Conservation (phyloP, 2,888 invertebrate species). For the Netelia melanura region DNA sequence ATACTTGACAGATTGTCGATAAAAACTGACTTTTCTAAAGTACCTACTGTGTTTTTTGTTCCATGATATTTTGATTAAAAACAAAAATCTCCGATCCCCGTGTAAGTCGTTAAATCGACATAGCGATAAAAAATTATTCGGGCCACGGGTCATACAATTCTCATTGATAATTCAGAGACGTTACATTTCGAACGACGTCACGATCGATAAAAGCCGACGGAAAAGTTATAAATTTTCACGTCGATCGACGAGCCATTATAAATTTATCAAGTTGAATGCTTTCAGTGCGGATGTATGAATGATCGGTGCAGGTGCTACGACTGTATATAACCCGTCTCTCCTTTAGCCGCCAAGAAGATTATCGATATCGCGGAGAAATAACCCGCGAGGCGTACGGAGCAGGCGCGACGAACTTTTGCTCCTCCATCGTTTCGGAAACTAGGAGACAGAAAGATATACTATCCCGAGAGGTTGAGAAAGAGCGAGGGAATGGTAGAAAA, state of each 20-base stretch:
- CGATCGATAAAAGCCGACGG: neutral
- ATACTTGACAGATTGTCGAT: too few species aligned
- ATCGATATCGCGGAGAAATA: conserved; percentile 55
- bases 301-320: neutral
- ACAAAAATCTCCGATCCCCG: too few species aligned
- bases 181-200: neutral
- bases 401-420: conserved; percentile 59
- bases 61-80: too few species aligned
- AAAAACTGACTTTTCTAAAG: too few species aligned
- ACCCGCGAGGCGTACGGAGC: conserved; percentile 25
- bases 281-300: neutral
- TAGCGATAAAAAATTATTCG: neutral
- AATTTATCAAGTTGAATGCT: conserved; percentile 5
- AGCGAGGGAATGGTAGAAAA: neutral
- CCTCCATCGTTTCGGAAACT: conserved; percentile 29
- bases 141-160: too few species aligned
- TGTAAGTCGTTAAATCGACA: neutral
- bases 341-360: conserved; percentile 51
- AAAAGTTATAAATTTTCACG: neutral
- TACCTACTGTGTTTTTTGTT: too few species aligned
- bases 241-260: conserved; percentile 3
- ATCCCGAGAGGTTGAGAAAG: conserved; percentile 11
- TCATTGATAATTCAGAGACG: too few species aligned
- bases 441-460: conserved; percentile 20
- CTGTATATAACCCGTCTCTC: conserved; percentile 6